These are phyloP conservation scores for Stichopus chloronotus DNA, from an alignment of 35 echinoderm and acorn worm species.

Conservation along the genomic window DNA sequence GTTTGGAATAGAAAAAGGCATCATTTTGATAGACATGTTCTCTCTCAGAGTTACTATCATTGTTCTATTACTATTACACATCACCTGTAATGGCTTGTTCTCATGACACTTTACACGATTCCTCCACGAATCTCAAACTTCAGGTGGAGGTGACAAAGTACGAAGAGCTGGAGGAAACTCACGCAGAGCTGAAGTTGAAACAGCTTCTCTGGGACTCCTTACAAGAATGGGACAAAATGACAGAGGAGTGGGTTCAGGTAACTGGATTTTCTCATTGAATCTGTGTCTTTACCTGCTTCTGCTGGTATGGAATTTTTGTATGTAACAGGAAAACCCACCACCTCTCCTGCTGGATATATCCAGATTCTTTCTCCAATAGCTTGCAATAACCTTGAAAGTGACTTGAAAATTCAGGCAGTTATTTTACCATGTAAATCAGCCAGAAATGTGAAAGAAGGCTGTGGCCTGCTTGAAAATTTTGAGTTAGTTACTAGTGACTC, in stretches of 20 bases:
- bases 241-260: conserved; percentile 82
- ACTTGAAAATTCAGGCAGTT: too few relatives aligned
- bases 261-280: neutral
- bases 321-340: neutral
- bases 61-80: too few relatives aligned
- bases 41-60: too few relatives aligned
- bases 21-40: too few relatives aligned
- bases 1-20: too few relatives aligned
- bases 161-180: conserved; percentile 94
- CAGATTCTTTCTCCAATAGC: neutral
- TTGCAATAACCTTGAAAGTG: neutral
- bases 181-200: conserved; percentile 95
- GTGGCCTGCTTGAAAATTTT: too few relatives aligned
- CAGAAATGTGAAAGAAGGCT: too few relatives aligned
- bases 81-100: too few relatives aligned
- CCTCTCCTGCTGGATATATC: neutral
- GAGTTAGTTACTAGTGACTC: too few relatives aligned
- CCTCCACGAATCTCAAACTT: neutral
- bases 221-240: conserved; percentile 88
- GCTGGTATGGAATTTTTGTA: neutral
- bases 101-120: neutral
- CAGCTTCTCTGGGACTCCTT: conserved; percentile 96
- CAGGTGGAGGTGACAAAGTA: conserved; percentile 98
- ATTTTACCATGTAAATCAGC: too few relatives aligned
- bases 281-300: neutral